Evolutionary conservation across 2,888 invertebrate genomes (phyloP).

Genomic region (Drosophila histrio): DNA sequence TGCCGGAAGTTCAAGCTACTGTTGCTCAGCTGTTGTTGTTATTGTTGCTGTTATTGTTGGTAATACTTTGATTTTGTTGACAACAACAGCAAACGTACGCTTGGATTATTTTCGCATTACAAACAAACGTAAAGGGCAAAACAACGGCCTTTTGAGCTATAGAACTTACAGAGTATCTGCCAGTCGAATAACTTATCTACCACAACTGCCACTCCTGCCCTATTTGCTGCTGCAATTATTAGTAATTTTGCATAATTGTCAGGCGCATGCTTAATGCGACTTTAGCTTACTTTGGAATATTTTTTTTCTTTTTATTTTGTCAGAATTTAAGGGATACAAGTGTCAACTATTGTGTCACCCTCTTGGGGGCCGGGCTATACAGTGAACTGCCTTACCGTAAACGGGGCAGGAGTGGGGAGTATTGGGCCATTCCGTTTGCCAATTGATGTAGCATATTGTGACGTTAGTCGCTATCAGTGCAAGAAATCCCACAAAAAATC

Average conservation of each 20-base stretch:
- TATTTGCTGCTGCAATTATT: constrained; percentile 25
- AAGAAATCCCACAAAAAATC: constrained; percentile 74
- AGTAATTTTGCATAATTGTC: constrained; percentile 50
- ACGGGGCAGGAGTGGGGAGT: neutral
- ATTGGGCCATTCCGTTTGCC: constrained; percentile 41
- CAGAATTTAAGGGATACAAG: constrained; percentile 18
- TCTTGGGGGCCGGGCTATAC: neutral
- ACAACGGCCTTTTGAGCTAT: no score
- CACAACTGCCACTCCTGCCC: neutral
- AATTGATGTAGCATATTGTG: constrained; percentile 78
- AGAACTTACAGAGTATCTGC: neutral
- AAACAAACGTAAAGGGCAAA: constrained; percentile 55
- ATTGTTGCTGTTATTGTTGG: constrained; percentile 37
- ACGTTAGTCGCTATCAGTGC: constrained; percentile 66
- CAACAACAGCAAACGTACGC: constrained; percentile 35
- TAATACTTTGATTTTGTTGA: constrained; percentile 72
- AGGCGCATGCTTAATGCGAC: constrained; percentile 38
- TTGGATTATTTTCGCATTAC: constrained; percentile 76
- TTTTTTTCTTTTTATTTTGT: neutral
- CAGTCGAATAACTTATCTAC: neutral
- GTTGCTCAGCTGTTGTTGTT: constrained; percentile 20
- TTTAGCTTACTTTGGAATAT: constrained; percentile 17
- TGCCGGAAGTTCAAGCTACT: constrained; percentile 49
- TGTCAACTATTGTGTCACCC: constrained; percentile 42
- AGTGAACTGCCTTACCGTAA: constrained; percentile 20